A percentile compares a stretch with the other conserved stretches of the same genome.
These are phyloP conservation scores for Iselma pallidipennis DNA, from an alignment of 2,888 invertebrate species.

Conservation along the genomic window DNA sequence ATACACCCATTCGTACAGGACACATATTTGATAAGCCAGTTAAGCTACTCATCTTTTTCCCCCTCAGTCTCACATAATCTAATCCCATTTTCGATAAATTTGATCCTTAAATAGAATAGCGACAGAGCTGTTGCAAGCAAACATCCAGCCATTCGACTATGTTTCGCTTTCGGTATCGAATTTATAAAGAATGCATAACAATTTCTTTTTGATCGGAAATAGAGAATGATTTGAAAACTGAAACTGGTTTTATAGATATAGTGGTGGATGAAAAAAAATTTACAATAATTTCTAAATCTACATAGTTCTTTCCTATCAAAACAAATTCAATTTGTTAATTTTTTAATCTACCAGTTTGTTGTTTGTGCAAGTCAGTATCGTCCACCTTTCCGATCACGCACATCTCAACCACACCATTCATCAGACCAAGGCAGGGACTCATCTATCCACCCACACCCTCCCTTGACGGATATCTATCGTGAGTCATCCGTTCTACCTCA, in stretches of 20 bases:
- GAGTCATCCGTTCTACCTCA: background rate
- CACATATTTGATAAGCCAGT: conserved; percentile 15
- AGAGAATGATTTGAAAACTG: conserved; percentile 7
- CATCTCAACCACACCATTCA: background rate
- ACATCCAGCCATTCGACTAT: background rate
- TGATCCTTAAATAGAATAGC: conserved; percentile 16
- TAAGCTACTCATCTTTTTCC: conserved; percentile 10
- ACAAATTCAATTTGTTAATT: background rate
- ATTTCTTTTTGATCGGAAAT: conserved; percentile 21
- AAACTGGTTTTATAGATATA: too few relatives aligned
- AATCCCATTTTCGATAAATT: conserved; percentile 23
- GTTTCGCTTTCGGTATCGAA: conserved; percentile 8
- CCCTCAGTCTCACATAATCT: conserved; percentile 24
- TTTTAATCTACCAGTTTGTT: background rate
- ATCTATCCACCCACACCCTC: background rate
- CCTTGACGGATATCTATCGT: background rate
- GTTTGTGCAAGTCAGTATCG: background rate
- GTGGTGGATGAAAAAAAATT: too few relatives aligned
- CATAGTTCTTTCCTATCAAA: too few relatives aligned
- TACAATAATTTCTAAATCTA: too few relatives aligned
- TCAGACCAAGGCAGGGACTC: too few relatives aligned
- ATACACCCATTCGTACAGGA: background rate
- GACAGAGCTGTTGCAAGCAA: background rate
- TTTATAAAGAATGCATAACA: conserved; percentile 27
- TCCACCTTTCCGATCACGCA: background rate